Evolutionary conservation across 2,888 invertebrate genomes (phyloP).

Genomic region (Epirrhoe alternata): DNA sequence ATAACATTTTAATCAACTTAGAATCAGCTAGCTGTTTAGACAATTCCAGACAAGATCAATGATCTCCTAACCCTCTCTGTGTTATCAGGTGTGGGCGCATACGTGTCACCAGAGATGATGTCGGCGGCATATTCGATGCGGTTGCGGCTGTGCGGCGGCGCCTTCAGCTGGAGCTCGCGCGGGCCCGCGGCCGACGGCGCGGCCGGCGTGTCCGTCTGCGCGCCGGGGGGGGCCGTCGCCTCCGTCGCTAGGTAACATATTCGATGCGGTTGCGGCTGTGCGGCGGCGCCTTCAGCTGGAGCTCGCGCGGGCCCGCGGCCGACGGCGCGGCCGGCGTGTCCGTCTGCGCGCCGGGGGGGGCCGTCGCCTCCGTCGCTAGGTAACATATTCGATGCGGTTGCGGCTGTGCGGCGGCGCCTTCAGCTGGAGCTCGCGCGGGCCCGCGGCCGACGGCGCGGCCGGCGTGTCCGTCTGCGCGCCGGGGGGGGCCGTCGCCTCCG

Average conservation of each 20-base stretch:
- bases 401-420: constrained; percentile 94
- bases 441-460: constrained; percentile 93
- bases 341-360: constrained; percentile 97
- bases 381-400: constrained; percentile 94
- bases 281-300: constrained; percentile 96
- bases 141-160: constrained; percentile 92
- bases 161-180: constrained; percentile 96
- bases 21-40: no score
- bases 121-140: constrained; percentile 96
- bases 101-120: constrained; percentile 99
- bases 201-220: constrained; percentile 94
- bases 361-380: constrained; percentile 92
- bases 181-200: constrained; percentile 96
- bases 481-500: constrained; percentile 96
- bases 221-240: constrained; percentile 97
- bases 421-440: constrained; percentile 96
- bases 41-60: no score
- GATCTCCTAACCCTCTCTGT: no score
- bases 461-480: constrained; percentile 97
- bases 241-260: constrained; percentile 91
- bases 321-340: constrained; percentile 96
- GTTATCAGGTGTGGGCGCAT: constrained; percentile 93
- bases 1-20: no score
- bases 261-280: constrained; percentile 93
- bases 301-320: constrained; percentile 93